Evolutionary conservation across 2,888 invertebrate genomes (phyloP), one percentile per base, ranked within the genome.

Genomic region (Volucella bombylans): DNA sequence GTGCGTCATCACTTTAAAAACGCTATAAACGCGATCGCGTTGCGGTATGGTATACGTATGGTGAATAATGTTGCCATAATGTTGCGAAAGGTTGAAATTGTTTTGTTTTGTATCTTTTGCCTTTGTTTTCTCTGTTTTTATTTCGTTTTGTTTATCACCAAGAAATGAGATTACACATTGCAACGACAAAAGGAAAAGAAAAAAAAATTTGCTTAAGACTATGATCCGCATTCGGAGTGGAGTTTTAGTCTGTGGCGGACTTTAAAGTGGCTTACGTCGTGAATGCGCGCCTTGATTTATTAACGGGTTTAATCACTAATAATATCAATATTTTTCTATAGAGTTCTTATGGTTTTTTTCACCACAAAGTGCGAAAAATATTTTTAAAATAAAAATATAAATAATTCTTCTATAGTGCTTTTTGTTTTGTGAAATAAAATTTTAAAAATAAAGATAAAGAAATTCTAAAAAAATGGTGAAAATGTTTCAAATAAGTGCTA

Each of bases 61-160:
- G 65, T 83, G 74, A 83, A 83, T 79, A 83, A 74, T 83, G 64
- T 74, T 79, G 74, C 79, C 65, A 82, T 73, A 78, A 73, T 69
- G 45, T 81, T 81, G 64, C 81, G 45, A 64, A 74, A 62, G 23
- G 11, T 47, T 54, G 18, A 39, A 14, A 23, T 31, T 50, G 11
- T 10, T 65, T 41, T 62, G 38, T 41, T 52, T 47, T 31, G 11
- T 62, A 23, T n/a, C 49, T 59, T 61, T 31, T 41, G 71, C 31
- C 31, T 45, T 47, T 31, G 8, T 62, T 54, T n/a, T 14, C 71
- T 61, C 31, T 41, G 71, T 43, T 71, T 55, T 47, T 62, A 23
- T 55, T 69, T 68, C 55, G 59, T 61, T 76, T 50, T 62, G 50
- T 76, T 76, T 59, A 54, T 73, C 43, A 71, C 43, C 41, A 49